phyloP scores from a whole-genome alignment of 2,113 vertebrate species.

The Porphyrio hochstetteri region DNA sequence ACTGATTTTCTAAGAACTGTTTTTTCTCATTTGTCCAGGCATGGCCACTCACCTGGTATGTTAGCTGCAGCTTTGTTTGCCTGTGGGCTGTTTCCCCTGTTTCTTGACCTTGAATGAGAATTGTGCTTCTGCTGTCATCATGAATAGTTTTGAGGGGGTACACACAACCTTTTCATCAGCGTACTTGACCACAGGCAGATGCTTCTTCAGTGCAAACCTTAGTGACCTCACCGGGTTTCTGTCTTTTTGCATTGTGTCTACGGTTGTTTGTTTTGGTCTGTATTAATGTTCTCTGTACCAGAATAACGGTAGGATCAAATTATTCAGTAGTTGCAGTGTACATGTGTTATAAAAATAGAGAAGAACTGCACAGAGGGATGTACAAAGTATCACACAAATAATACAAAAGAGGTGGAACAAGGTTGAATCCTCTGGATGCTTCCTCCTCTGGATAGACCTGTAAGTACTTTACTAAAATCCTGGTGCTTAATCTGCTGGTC shows the following conservation, averaged over 20 bases:
- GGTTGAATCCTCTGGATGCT: not conserved
- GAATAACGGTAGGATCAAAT: not conserved
- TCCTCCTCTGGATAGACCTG: not conserved
- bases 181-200: constrained; percentile 8
- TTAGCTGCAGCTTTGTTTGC: not conserved
- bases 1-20: not conserved
- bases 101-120: not conserved
- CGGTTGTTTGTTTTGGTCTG: not conserved
- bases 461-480: not conserved
- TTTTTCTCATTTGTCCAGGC: not conserved
- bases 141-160: not conserved
- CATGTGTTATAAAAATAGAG: not conserved
- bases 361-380: not conserved
- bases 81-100: not conserved
- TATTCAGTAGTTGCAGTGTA: not conserved
- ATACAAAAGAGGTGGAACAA: not conserved
- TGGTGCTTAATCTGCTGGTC: not conserved
- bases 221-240: constrained; percentile 7
- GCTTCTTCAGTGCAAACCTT: not conserved
- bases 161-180: not conserved
- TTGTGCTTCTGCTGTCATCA: constrained; percentile 19
- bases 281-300: not conserved
- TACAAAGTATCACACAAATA: not conserved
- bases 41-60: not conserved
- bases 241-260: constrained; percentile 1